These are phyloP conservation scores for Falcaria lacertinaria DNA, from an alignment of 2,888 invertebrate genomes.

Conservation along the genomic window DNA sequence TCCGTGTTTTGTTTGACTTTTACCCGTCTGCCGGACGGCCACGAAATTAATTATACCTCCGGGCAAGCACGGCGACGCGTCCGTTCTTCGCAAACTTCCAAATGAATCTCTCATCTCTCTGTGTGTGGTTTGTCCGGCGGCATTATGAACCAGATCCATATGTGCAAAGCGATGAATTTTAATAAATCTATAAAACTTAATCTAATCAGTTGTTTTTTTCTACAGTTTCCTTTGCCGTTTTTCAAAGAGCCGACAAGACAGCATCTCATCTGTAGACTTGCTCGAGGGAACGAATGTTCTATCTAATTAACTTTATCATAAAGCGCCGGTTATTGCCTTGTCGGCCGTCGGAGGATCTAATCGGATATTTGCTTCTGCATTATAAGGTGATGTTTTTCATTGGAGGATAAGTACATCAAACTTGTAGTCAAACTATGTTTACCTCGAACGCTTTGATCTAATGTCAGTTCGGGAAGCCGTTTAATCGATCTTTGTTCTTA, in stretches of 20 bases:
- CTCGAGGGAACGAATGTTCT: constrained; percentile 72
- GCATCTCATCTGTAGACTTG: constrained; percentile 60
- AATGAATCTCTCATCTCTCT: constrained; percentile 46
- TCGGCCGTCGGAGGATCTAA: constrained; percentile 52
- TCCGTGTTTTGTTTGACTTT: constrained; percentile 64
- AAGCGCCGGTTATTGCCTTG: constrained; percentile 67
- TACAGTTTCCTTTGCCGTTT: constrained; percentile 46
- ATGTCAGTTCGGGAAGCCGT: background rate
- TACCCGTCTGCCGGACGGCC: constrained; percentile 40
- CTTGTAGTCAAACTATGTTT: background rate
- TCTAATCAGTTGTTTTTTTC: constrained; percentile 37
- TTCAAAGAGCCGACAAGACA: constrained; percentile 29
- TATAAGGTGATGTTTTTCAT: constrained; percentile 36
- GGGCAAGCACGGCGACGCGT: constrained; percentile 43
- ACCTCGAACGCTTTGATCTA: background rate
- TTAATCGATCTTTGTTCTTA: background rate
- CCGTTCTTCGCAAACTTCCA: constrained; percentile 54
- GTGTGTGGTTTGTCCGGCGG: constrained; percentile 29
- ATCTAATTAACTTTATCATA: constrained; percentile 77
- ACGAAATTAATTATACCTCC: constrained; percentile 68
- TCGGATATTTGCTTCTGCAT: constrained; percentile 51
- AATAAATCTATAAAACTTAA: constrained; percentile 4
- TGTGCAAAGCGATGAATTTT: background rate
- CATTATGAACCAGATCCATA: background rate
- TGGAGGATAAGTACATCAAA: constrained; percentile 11